Percentiles rank a stretch among this genome's conserved stretches.
Evolutionary conservation across 92 coral and sea anemone genomes (phyloP).

Genomic region (Umimayanthus kanabou): DNA sequence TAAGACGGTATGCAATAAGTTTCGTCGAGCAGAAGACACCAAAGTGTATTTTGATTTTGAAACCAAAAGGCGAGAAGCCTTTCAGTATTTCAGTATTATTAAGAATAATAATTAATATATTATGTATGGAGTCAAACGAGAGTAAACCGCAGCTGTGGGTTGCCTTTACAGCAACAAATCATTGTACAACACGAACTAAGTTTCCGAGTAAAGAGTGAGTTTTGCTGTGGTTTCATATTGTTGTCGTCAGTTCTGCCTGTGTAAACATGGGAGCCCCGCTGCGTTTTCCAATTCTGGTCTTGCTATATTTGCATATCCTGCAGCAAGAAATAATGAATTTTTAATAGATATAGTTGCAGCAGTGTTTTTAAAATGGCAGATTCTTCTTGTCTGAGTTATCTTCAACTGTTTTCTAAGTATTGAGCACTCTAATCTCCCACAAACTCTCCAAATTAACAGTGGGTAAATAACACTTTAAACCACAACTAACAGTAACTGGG

Average conservation of each 20-base stretch:
- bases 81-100: neutral
- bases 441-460: no score
- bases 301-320: constrained; percentile 33
- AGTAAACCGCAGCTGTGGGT: neutral
- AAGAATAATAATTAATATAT: neutral
- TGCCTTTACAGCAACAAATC: neutral
- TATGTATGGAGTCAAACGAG: neutral
- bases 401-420: no score
- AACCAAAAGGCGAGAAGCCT: constrained; percentile 3
- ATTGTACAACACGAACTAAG: neutral
- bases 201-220: neutral
- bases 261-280: neutral
- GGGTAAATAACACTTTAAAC: no score
- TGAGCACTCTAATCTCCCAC: no score
- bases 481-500: no score
- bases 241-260: constrained; percentile 13
- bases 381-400: neutral
- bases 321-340: constrained; percentile 30
- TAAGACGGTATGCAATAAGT: neutral
- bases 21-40: neutral
- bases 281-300: constrained; percentile 6
- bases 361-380: neutral
- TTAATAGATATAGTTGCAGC: constrained; percentile 20
- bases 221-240: neutral
- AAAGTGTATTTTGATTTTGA: neutral